Evolutionary conservation across 2,113 vertebrate species (phyloP), one percentile per base, ranked within the genome.

Genomic region (Myanophis thanlyinensis): DNA sequence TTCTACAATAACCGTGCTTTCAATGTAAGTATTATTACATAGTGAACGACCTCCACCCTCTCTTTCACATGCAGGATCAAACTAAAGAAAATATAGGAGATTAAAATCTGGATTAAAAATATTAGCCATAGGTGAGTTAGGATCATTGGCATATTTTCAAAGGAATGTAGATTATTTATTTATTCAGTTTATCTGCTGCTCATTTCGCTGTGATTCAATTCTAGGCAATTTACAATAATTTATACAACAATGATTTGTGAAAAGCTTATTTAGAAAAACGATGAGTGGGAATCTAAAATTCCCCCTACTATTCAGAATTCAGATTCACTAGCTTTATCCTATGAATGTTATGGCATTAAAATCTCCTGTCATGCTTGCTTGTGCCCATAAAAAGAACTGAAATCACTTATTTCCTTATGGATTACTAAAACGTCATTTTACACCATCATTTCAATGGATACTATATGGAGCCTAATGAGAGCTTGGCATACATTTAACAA

Each of bases 1-100:
- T 92, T 51, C 80, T 92, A 92, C 88, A 92, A 92, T 49, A 92
- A 92, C 35, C 88, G 2, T 51, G 92, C 88, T 89, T 92, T 92
- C 88, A 92, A 89, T 44, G 92, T 89, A 86, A 92, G 92, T 89
- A 23, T 49, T 59, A 27, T 11, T 88, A 44, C 27, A 46, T 23
- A 5, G 13, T 56, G 12, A 54, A 23, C 6, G 1, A 89, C 27
- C 5, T n/a, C 20, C 13, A 7, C 4, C 10, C 54, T 15, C 6
- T 7, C 7, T 84, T 80, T 20, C 47, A 22, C 4, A 30, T 56
- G 7, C 6, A 48, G 8, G 20, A n/a, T 46, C 53, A 62, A 59
- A 54, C 8, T 49, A n/a, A 11, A 56, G 2, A 46, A n/a, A 27
- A 7, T 53, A 15, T 35, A 8, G 44, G 9, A 40, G 11, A 51